phyloP scores from a whole-genome alignment of 2,888 invertebrate genomes.

The Eurytoma californica region DNA sequence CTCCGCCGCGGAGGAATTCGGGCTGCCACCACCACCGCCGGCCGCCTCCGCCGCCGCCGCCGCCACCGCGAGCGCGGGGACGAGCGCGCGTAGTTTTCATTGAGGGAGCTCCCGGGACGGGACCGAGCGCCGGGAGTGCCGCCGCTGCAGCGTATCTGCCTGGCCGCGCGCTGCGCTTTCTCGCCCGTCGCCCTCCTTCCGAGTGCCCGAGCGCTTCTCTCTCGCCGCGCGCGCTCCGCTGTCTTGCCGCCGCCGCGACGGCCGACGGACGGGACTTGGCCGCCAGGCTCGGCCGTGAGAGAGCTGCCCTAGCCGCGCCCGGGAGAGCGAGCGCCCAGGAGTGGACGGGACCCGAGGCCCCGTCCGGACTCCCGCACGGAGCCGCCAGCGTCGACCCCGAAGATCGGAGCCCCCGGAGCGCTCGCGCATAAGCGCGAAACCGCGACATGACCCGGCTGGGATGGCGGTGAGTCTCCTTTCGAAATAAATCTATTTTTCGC shows the following conservation, averaged over 20 bases:
- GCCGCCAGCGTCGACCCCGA: neutral
- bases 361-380: neutral
- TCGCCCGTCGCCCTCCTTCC: neutral
- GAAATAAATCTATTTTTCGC: neutral
- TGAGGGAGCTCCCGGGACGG: constrained; percentile 73
- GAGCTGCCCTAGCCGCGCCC: constrained; percentile 51
- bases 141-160: too few species aligned
- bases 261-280: constrained; percentile 36
- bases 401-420: constrained; percentile 41
- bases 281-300: neutral
- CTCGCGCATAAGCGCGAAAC: constrained; percentile 57
- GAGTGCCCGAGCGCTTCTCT: neutral
- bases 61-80: constrained; percentile 61
- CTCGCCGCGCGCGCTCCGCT: constrained; percentile 54
- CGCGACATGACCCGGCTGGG: constrained; percentile 72
- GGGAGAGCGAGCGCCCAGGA: constrained; percentile 4
- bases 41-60: constrained; percentile 58
- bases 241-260: constrained; percentile 54
- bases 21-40: neutral
- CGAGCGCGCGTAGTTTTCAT: constrained; percentile 63
- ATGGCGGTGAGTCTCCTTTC: constrained; percentile 69
- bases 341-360: neutral
- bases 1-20: too few species aligned
- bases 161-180: neutral
- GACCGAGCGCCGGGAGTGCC: constrained; percentile 57